Base-by-base conservation (phyloP, 2,888 invertebrate species). In the Hesperia comma region DNA sequence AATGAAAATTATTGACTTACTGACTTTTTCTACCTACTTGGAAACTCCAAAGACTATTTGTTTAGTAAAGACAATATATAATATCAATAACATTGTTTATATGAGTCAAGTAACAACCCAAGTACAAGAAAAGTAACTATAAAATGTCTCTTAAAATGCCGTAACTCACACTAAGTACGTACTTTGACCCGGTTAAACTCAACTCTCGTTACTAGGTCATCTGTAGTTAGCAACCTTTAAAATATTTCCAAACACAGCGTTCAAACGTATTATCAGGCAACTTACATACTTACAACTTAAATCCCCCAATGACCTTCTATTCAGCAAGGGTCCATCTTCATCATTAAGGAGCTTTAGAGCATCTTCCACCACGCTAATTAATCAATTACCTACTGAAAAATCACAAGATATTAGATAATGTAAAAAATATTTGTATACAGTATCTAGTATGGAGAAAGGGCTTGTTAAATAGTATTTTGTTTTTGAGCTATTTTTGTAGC, bases 141-240 rank as follows among this genome's bases (percentile, higher is more conserved):
- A 37, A 10, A 12, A 12, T 32, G 54, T 32, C 32, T n/a, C 37
- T 41, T 58, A 21, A 46, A 58, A 32, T 26, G 12, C 37, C 37
- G 8, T 37, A 37, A 37, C 37, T 37, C 37, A 57, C 17, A n/a
- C 7, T 21, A 57, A 41, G 57, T 41, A 43, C 26, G 57, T 41
- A 43, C 41, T 57, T 41, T 57, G 57, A 60, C 32, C 41, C 41
- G 21, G 14, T 41, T 56, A n/a, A 10, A 4, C 15, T 6, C 33
- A 1, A 15, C 49, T 51, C 51, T 51, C 21, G 51, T 51, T 21
- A 51, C 12, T 51, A 19, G 51, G 21, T 51, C 51, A 51, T 21
- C 21, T 21, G 7, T 46, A 6, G 43, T 15, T 3, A 15, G 17
- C 17, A 46, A 46, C 17, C 43, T 46, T 46, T 46, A 46, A 17